Evolutionary conservation across 2,888 invertebrate species (phyloP).

Genomic region (Lithodes maja): DNA sequence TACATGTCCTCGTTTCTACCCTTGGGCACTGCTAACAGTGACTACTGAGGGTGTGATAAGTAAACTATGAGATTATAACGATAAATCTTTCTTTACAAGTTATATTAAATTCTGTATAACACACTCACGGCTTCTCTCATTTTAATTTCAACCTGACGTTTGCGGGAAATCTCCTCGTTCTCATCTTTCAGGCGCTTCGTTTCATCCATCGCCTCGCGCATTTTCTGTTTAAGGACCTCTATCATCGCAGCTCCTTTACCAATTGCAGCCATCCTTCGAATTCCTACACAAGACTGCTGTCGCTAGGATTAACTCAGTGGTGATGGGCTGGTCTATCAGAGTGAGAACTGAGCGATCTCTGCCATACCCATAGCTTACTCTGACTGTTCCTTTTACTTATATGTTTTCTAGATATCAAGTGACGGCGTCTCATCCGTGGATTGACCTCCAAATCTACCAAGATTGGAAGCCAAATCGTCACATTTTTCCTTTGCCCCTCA

Average conservation of each 20-base stretch:
- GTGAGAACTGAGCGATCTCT: too few species aligned
- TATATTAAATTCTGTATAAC: background rate
- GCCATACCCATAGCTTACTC: too few species aligned
- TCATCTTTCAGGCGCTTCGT: constrained; percentile 68
- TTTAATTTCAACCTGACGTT: constrained; percentile 62
- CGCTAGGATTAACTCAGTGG: background rate
- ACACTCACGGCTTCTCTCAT: constrained; percentile 68
- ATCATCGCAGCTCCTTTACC: constrained; percentile 90
- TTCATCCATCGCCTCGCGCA: constrained; percentile 98
- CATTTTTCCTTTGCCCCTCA: too few species aligned
- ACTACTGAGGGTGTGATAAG: background rate
- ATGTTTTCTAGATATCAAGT: too few species aligned
- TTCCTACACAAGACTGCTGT: constrained; percentile 1
- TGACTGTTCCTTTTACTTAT: too few species aligned
- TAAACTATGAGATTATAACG: background rate
- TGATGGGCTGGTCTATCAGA: too few species aligned
- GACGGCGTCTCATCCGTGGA: too few species aligned
- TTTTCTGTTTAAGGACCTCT: constrained; percentile 99
- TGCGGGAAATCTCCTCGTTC: constrained; percentile 65
- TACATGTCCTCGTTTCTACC: too few species aligned
- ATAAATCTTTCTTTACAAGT: background rate
- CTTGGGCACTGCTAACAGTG: background rate
- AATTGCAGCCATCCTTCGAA: constrained; percentile 58
- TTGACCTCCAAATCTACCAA: too few species aligned
- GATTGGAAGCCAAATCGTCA: too few species aligned